These are phyloP conservation scores for Pseudachorutes palmiensis DNA, from an alignment of 1,140 invertebrate genomes.

Conservation along the genomic window DNA sequence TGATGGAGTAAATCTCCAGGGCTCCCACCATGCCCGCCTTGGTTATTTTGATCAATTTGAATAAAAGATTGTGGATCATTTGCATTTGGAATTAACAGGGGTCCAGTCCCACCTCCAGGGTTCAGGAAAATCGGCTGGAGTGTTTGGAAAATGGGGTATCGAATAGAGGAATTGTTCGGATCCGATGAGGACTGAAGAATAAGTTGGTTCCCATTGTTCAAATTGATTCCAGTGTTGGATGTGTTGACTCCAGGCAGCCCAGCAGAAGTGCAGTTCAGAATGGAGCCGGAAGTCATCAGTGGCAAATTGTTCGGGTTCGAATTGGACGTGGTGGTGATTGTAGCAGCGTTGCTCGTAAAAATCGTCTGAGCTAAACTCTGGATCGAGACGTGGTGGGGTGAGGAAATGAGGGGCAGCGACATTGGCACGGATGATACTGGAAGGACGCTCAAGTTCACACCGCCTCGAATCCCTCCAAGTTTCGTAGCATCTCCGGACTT, in stretches of 20 bases:
- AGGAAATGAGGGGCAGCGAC: neutral
- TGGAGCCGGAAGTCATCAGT: conserved; percentile 15
- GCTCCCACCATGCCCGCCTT: neutral
- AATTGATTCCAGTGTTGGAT: neutral
- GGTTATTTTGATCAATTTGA: conserved; percentile 27
- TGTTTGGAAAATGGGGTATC: conserved; percentile 37
- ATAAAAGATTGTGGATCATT: conserved; percentile 29
- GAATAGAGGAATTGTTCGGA: conserved; percentile 5
- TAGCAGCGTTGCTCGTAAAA: neutral
- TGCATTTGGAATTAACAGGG: conserved; percentile 31
- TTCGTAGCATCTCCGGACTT: neutral
- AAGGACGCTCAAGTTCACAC: neutral
- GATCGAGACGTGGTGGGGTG: neutral
- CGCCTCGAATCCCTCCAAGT: neutral
- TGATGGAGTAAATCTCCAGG: conserved; percentile 20
- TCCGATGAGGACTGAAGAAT: conserved; percentile 12
- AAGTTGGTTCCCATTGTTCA: conserved; percentile 6
- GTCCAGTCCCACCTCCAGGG: conserved; percentile 22
- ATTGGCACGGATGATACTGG: conserved; percentile 3
- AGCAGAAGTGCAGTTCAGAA: neutral
- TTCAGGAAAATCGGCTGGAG: conserved; percentile 37
- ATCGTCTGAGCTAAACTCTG: conserved; percentile 9
- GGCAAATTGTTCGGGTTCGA: conserved; percentile 15
- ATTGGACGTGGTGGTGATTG: conserved; percentile 10
- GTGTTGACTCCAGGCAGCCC: neutral